phyloP scores from a whole-genome alignment of 2,797 vertebrate genomes.

The Hydrophis major region DNA sequence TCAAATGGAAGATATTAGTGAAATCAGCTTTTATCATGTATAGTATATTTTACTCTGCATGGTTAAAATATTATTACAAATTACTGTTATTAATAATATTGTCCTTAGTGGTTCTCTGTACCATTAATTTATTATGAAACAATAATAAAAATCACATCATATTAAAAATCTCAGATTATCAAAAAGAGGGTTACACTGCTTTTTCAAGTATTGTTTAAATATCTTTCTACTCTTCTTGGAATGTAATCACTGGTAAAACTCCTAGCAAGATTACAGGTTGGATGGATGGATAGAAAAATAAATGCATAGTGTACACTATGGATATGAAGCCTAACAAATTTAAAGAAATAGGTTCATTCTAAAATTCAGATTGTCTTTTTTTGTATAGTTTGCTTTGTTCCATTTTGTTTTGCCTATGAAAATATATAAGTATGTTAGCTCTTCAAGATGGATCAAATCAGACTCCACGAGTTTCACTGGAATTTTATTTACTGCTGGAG shows the following conservation, averaged over 20 bases:
- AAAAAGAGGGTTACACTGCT: neutral
- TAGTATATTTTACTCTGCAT: neutral
- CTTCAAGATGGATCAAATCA: neutral
- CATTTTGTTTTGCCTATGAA: neutral
- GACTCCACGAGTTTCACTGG: neutral
- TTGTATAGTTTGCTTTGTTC: neutral
- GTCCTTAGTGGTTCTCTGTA: neutral
- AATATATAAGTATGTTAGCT: neutral
- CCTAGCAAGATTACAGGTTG: neutral
- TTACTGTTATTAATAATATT: neutral
- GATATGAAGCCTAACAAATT: neutral
- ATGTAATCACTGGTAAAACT: neutral
- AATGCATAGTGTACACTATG: neutral
- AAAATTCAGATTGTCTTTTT: neutral
- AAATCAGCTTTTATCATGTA: neutral
- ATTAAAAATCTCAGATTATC: neutral
- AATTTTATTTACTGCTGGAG: neutral
- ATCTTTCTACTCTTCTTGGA: neutral
- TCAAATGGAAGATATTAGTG: constrained; percentile 11
- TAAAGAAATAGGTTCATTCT: neutral
- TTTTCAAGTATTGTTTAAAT: neutral
- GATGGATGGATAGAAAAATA: neutral
- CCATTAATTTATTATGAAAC: neutral
- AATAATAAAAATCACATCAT: neutral
- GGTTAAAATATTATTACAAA: neutral